Evolutionary conservation across 1,140 invertebrate species (phyloP), one percentile per base, ranked within the genome.

Genomic region (Papilio helenus): DNA sequence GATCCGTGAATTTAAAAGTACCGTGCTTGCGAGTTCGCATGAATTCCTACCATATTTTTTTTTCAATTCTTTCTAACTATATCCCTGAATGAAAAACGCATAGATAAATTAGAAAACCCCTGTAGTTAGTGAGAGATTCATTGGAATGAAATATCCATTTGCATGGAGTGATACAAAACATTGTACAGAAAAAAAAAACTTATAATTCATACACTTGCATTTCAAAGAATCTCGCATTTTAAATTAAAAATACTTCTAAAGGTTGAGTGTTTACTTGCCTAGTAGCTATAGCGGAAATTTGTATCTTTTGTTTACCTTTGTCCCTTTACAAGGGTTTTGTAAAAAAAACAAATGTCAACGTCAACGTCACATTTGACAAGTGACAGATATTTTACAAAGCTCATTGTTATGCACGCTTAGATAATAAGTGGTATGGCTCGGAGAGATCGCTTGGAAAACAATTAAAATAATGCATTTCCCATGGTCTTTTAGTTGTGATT

Each of bases 271-370:
- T 87, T 90, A 94, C 93, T 94, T 94, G 93, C 93, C 86, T 91
- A 94, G 93, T 94, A 94, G 93, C 93, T 94, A 94, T 94, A 92
- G 93, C 93, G 93, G 85, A 72, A 88, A 93, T 87, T 86, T 90
- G 83, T 90, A 85, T 88, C 87, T 89, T 86, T 85, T 81, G 84
- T 85, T 88, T 87, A 89, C 88, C 86, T 91, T 84, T 88, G 84
- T 87, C 88, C 91, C 86, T 87, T 84, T 79, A 81, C 82, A 86
- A 92, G 88, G 90, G 88, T 88, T 92, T 94, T 90, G 82, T 89
- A 87, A 90, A 90, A 87, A 77, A 89, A 89, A 87, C 79, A 72
- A 77, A 65, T 58, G 26, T 79, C 72, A 65, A 79, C 4, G 39
- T 34, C 74, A 29, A 39, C 23, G 10, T 46, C 23, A 80, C 20